Evolutionary conservation across 1,140 invertebrate genomes (phyloP).

Genomic region (Caenorhabditis briggsae): DNA sequence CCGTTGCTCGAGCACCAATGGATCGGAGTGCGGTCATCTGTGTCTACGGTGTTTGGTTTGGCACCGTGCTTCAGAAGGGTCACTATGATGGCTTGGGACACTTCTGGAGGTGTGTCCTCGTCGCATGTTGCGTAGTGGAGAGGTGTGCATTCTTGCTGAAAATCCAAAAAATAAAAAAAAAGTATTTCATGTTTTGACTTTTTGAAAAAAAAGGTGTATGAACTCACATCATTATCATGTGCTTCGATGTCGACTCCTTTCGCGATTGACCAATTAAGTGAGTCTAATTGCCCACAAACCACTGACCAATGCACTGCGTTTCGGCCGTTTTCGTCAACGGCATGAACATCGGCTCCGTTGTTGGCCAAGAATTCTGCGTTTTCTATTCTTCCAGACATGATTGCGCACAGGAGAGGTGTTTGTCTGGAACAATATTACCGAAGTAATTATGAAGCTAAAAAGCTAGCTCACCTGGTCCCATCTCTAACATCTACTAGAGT

Average conservation of each 20-base stretch:
- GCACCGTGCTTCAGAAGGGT: slow-evolving; percentile 87
- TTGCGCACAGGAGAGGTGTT: background rate
- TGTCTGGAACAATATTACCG: background rate
- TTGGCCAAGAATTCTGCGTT: slow-evolving; percentile 31
- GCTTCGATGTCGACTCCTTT: background rate
- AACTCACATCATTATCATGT: slow-evolving; percentile 1
- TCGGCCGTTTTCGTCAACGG: slow-evolving; percentile 24
- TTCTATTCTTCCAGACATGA: slow-evolving; percentile 22
- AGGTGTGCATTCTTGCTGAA: slow-evolving; percentile 90
- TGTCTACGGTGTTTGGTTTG: slow-evolving; percentile 87
- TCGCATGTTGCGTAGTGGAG: slow-evolving; percentile 97
- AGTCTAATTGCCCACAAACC: slow-evolving; percentile 11
- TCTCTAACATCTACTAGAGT: slow-evolving; percentile 21
- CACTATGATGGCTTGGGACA: slow-evolving; percentile 86
- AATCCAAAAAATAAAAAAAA: too few species aligned
- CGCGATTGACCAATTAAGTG: slow-evolving; percentile 1
- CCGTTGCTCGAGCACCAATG: slow-evolving; percentile 95
- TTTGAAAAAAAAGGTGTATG: too few species aligned
- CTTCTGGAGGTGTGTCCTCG: slow-evolving; percentile 81
- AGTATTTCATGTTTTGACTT: too few species aligned
- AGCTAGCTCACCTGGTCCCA: background rate
- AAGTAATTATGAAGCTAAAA: too few species aligned
- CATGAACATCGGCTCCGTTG: slow-evolving; percentile 31
- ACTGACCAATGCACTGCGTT: slow-evolving; percentile 30
- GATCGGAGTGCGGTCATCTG: slow-evolving; percentile 91